Evolutionary conservation across 1,140 invertebrate genomes (phyloP), one percentile per base, ranked within the genome.

Genomic region (Goniozus legneri): DNA sequence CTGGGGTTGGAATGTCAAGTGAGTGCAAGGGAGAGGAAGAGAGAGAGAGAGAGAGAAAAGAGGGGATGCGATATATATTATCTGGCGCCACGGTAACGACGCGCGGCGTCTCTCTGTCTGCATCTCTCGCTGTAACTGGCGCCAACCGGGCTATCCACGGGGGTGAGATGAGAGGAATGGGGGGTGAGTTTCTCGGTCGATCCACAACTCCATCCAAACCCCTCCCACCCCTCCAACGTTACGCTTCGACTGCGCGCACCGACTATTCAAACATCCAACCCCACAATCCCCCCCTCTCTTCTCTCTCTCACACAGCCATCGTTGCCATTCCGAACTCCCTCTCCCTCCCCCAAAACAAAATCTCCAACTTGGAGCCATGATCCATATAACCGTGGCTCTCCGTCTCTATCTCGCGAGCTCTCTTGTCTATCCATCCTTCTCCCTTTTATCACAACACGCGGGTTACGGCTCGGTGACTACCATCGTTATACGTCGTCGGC

Each of bases 41-140:
- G 21, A 20, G 7, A 19, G 15, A 14, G 33, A 22, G 22, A 13
- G 42, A 27, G 18, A 18, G 6, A 13, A 8, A 15, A 41, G 33
- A 16, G 33, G n/a, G 44, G 41, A 44, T 16, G 30, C 8, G 13
- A 21, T 20, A 36, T 16, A 41, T 32, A 42, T 41, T 32, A 60
- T 57, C 53, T 42, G 59, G 59, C 58, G 59, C 59, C 58, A 50
- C 39, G 35, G 36, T 58, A 44, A 58, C 59, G 58, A 53, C 51
- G 43, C 44, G 7, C 13, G 58, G 58, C 59, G 59, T 60, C 59
- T 47, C 46, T 38, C 48, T 18, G 59, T 62, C 59, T 60, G 48
- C 44, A 46, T 55, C 55, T 55, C 55, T 44, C 54, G 35, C 10
- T 48, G 58, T 52, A 55, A 55, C 58, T 19, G 59, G 58, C 59